A percentile compares a stretch with the other conserved stretches of the same genome.
phyloP scores from a whole-genome alignment of 2,113 vertebrate genomes.

The Austrofundulus limnaeus region DNA sequence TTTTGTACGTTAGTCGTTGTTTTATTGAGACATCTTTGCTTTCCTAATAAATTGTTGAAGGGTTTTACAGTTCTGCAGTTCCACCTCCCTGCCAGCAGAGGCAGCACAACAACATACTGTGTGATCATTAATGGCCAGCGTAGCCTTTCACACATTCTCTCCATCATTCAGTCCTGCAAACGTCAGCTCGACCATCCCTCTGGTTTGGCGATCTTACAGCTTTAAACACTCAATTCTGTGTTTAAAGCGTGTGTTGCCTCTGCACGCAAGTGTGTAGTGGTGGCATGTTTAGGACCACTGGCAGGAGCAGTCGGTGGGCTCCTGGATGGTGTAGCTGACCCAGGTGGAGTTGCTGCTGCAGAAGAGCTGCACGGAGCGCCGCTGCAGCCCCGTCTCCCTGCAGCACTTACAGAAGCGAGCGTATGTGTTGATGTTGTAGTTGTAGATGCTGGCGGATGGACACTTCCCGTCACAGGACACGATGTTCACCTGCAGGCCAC shows the following conservation, averaged over 20 bases:
- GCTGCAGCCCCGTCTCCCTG: conserved; percentile 91
- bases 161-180: conserved; percentile 14
- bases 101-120: not conserved
- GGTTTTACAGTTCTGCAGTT: conserved; percentile 13
- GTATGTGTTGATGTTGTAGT: conserved; percentile 98
- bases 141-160: not conserved
- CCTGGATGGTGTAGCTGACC: conserved; percentile 94
- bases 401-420: conserved; percentile 98
- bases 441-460: conserved; percentile 97
- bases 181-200: conserved; percentile 7
- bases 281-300: conserved; percentile 88
- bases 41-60: too few species aligned
- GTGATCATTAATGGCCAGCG: not conserved
- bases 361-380: conserved; percentile 90
- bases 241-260: not conserved
- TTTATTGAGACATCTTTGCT: too few species aligned
- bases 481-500: conserved; percentile 87
- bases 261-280: not conserved
- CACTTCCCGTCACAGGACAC: conserved; percentile 97
- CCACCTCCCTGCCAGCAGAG: conserved; percentile 48
- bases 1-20: too few species aligned
- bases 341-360: conserved; percentile 93
- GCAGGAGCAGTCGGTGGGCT: conserved; percentile 97
- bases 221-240: conserved; percentile 1
- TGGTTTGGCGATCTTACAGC: conserved; percentile 2